Percentiles rank a stretch among this genome's conserved stretches.
phyloP scores from a whole-genome alignment of 2,113 vertebrate species.

The Etheostoma cragini region DNA sequence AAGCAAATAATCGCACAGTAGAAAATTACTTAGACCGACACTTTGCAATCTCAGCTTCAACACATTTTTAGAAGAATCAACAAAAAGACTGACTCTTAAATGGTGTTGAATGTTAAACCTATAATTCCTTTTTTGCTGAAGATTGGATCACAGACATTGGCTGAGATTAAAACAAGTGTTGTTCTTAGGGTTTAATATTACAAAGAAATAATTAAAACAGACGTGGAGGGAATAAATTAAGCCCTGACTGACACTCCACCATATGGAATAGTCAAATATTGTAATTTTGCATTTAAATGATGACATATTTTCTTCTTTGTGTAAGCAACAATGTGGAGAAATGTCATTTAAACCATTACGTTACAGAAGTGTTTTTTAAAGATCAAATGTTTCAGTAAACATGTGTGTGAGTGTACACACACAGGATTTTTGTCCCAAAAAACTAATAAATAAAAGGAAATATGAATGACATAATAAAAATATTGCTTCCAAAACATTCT shows the following conservation, averaged over 20 bases:
- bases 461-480: neutral
- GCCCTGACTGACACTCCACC: neutral
- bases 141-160: neutral
- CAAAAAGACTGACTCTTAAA: slow-evolving; percentile 4
- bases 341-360: neutral
- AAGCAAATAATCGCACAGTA: slow-evolving; percentile 16
- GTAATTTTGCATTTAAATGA: neutral
- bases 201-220: neutral
- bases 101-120: neutral
- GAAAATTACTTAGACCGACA: neutral
- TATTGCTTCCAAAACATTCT: slow-evolving; percentile 19
- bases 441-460: neutral
- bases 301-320: neutral
- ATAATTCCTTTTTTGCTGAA: slow-evolving; percentile 17
- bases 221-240: neutral
- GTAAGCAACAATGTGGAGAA: neutral
- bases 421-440: too few relatives aligned
- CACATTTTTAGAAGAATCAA: slow-evolving; percentile 13
- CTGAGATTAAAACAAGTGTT: neutral
- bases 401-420: neutral
- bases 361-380: slow-evolving; percentile 1
- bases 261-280: neutral
- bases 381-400: neutral
- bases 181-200: neutral
- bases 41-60: slow-evolving; percentile 9